Base-by-base conservation (phyloP, 2,113 vertebrate genomes). In the Toxotes chatareus region DNA sequence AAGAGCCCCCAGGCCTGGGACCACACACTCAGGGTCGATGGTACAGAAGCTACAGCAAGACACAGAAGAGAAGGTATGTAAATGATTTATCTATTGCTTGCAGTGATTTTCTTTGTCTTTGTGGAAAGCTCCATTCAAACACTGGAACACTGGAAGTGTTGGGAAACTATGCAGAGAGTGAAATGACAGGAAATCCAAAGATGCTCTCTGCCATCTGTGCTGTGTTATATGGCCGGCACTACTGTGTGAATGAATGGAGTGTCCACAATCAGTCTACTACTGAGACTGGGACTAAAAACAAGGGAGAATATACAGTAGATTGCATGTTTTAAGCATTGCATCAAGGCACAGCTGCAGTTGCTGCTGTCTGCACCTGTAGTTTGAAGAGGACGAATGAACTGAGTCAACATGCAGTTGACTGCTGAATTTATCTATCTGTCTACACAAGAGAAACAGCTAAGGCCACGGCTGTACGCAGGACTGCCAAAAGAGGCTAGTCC, bases 301-400 rank as follows among this genome's bases (percentile, higher is more conserved):
- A 40, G 49, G 44, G 49, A 49, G 42, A 64, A 61, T 66, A 82
- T 62, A 79, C 32, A 51, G 42, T 61, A 40, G 57, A 73, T 77
- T 78, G 66, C 83, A 86, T 86, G 84, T 86, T 91, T 89, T 64
- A 85, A 65, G 77, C 69, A 83, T 91, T 83, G 88, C 85, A 88
- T 86, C 85, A 86, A 86, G 66, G 74, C 78, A 79, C 87, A 89
- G 89, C 85, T 89, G 89, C 80, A 88, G 83, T 77, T 42, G 70
- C 47, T 83, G 73, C 73, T 55, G 19, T 74, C 60, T 60, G 73
- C 72, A 83, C 76, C 73, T 83, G 82, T 76, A 65, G 71, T 44
- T 70, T 55, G 19, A 56, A n/a, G 81, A 42, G 46, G 31, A 85
- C 16, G 34, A 76, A 84, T 9, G 42, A 73, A 62, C 31, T 23